Evolutionary conservation across 2,797 vertebrate genomes (phyloP), one percentile per base, ranked within the genome.

Genomic region (Cossypha polioptera): DNA sequence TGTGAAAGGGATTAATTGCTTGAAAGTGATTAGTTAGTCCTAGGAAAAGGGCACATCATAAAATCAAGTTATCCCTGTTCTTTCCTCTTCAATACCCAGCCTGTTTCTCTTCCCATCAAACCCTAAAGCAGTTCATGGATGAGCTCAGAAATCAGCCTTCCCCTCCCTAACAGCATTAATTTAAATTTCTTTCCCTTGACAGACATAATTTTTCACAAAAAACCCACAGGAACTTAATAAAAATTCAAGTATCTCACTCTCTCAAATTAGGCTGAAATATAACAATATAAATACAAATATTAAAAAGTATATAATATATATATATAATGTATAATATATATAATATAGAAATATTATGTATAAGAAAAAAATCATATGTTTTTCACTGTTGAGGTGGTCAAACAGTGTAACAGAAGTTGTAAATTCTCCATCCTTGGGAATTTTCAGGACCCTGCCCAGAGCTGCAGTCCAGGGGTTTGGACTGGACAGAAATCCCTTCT

Each of bases 41-140:
- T 11, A 35, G 45, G 40, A 18, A 59, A 71, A 62, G 22, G 14
- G 43, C 29, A 15, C 5, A 4, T 3, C 7, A 15, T 21, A 42
- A 57, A 68, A 53, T 15, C 11, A 16, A 53, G 10, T 31, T 47
- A 33, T 13, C 35, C 10, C 12, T 26, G 22, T 29, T 11, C 5
- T 54, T 48, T 66, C 19, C 33, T 35, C 35, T 35, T 31, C 2
- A 0, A 5, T 9, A 20, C 0, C 6, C 10, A 43, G 5, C 54
- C 36, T 33, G 24, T 38, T 76, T 36, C 8, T 74, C 33, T 36
- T 72, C n/a, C 51, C 67, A 63, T 5, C 36, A 57, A 53, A 43
- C 51, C 33, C 66, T 15, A 31, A 29, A 17, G 9, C 17, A 13
- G 25, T 6, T 66, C 50, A 1, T 0, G 12, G 13, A 3, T 11